Evolutionary conservation across 2,888 invertebrate genomes (phyloP).

Genomic region (Netelia virgata): DNA sequence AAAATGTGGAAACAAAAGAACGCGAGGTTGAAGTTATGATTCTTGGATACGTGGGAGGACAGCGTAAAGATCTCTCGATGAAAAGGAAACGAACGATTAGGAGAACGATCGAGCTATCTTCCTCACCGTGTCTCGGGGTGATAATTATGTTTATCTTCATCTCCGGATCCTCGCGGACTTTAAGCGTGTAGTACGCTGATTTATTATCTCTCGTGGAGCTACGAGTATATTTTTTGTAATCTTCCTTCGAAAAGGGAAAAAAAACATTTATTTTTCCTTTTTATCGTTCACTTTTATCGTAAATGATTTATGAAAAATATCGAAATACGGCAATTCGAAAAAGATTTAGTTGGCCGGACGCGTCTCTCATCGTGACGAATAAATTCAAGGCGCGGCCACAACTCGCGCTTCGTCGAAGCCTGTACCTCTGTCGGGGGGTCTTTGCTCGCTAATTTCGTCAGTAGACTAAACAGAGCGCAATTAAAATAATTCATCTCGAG

Average conservation of each 20-base stretch:
- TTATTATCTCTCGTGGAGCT: conserved; percentile 27
- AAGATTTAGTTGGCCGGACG: conserved; percentile 4
- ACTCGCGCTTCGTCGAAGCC: conserved; percentile 36
- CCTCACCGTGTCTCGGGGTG: conserved; percentile 68
- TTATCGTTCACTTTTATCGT: neutral
- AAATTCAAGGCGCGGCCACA: conserved; percentile 40
- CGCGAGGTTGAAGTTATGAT: conserved; percentile 42
- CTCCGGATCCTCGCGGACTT: conserved; percentile 76
- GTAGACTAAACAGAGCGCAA: conserved; percentile 75
- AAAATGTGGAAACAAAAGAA: conserved; percentile 46
- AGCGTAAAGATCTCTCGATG: conserved; percentile 68
- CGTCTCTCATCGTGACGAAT: conserved; percentile 38
- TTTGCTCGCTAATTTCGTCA: conserved; percentile 74
- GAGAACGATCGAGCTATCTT: conserved; percentile 70
- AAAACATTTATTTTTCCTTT: neutral
- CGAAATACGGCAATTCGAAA: too few species aligned
- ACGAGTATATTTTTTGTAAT: neutral
- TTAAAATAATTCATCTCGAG: conserved; percentile 75
- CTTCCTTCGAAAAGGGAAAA: neutral
- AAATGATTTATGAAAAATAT: neutral
- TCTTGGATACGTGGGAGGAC: conserved; percentile 67
- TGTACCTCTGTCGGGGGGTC: conserved; percentile 63
- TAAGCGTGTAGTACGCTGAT: conserved; percentile 48
- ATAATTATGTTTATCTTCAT: conserved; percentile 82
- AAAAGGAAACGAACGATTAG: conserved; percentile 73